Conservation (phyloP, 1,140 invertebrate species). For the Pseudobourletiella spinata region DNA sequence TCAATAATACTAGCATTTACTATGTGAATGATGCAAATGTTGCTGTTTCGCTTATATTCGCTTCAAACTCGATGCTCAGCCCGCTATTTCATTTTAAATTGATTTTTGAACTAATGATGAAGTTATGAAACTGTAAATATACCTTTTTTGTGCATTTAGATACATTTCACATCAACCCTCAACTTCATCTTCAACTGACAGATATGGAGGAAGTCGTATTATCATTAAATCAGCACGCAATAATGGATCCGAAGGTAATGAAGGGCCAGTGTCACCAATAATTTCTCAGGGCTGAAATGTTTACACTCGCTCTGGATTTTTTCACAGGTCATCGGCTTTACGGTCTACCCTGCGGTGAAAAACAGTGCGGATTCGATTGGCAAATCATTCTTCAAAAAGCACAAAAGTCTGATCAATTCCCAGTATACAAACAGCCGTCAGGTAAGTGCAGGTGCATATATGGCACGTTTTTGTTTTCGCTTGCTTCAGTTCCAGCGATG, state of each 20-base stretch:
- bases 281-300: too few relatives aligned
- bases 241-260: constrained; percentile 78
- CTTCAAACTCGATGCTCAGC: too few relatives aligned
- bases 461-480: too few relatives aligned
- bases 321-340: constrained; percentile 75
- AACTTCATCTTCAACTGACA: constrained; percentile 67
- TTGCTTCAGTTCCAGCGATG: too few relatives aligned
- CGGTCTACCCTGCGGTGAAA: constrained; percentile 70
- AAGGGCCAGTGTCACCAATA: too few relatives aligned
- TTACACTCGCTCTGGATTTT: neutral
- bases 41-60: too few relatives aligned
- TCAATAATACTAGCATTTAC: too few relatives aligned
- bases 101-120: too few relatives aligned
- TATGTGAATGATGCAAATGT: too few relatives aligned
- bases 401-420: constrained; percentile 78
- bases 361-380: constrained; percentile 56
- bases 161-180: constrained; percentile 89
- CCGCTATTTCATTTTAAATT: too few relatives aligned
- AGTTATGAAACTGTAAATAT: too few relatives aligned
- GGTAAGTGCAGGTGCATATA: constrained; percentile 58
- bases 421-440: constrained; percentile 86
- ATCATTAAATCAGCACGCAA: constrained; percentile 79
- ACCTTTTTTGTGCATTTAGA: constrained; percentile 51
- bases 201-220: constrained; percentile 78
- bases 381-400: constrained; percentile 73